Percentiles rank a stretch among this genome's conserved stretches.
Evolutionary conservation across 2,888 invertebrate species (phyloP).

Genomic region (Parnassius smintheus): DNA sequence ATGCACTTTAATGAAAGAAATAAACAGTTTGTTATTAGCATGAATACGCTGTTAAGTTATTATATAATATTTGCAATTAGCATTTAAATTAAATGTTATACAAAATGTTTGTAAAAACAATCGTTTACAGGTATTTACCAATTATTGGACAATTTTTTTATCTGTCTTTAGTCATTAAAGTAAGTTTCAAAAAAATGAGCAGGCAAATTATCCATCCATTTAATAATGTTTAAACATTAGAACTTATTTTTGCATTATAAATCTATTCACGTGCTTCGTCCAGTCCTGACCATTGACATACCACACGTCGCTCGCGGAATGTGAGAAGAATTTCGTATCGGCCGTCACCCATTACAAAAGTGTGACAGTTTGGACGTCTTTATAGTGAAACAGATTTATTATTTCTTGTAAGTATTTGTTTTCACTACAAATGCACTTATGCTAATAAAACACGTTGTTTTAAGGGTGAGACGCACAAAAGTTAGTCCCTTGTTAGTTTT

Average conservation of each 20-base stretch:
- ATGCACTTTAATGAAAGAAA: too few relatives aligned
- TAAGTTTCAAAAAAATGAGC: background rate
- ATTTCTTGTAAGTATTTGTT: slow-evolving; percentile 19
- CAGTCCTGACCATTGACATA: slow-evolving; percentile 25
- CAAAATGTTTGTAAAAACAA: too few relatives aligned
- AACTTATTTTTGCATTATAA: slow-evolving; percentile 45
- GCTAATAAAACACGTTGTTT: slow-evolving; percentile 14
- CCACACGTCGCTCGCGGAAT: slow-evolving; percentile 41
- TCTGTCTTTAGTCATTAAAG: background rate
- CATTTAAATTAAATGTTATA: too few relatives aligned
- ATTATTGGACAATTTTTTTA: background rate
- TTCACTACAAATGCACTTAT: slow-evolving; percentile 12
- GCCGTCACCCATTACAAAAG: slow-evolving; percentile 31
- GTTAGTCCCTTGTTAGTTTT: background rate
- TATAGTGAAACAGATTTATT: slow-evolving; percentile 32
- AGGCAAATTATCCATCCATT: background rate
- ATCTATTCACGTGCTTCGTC: slow-evolving; percentile 55
- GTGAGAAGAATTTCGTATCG: slow-evolving; percentile 43
- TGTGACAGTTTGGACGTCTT: slow-evolving; percentile 58
- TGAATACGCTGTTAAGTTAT: too few relatives aligned
- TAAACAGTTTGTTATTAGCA: too few relatives aligned
- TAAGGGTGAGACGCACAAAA: slow-evolving; percentile 7
- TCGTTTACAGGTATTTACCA: too few relatives aligned
- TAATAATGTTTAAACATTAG: slow-evolving; percentile 1
- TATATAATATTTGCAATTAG: too few relatives aligned